Conservation (phyloP, 2,113 vertebrate genomes). For the Saguinus imperator region DNA sequence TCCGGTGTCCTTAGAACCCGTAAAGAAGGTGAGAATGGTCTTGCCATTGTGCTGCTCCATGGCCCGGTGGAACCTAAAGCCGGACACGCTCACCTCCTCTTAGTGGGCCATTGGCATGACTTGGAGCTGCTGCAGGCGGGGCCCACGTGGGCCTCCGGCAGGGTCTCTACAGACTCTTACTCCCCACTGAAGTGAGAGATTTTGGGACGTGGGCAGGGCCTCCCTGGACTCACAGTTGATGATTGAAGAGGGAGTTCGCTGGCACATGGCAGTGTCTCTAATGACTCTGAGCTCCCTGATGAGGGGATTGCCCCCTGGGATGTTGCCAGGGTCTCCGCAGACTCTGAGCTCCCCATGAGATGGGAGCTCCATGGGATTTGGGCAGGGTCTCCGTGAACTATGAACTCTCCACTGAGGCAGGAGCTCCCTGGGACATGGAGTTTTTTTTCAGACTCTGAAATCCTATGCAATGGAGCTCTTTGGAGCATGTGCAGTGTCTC, state of each 20-base stretch:
- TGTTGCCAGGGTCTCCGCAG: not conserved
- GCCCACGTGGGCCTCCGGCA: no score
- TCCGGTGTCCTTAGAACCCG: conserved; percentile 90
- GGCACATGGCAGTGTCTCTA: not conserved
- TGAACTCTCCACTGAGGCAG: not conserved
- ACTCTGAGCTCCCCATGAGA: not conserved
- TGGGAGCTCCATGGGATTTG: not conserved
- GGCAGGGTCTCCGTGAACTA: not conserved
- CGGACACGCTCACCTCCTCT: conserved; percentile 87
- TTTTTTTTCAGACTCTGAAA: not conserved
- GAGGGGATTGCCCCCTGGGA: not conserved
- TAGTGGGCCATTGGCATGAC: conserved; percentile 75
- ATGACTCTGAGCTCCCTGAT: not conserved
- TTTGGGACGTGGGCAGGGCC: not conserved
- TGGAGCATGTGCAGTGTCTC: not conserved
- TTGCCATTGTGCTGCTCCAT: conserved; percentile 88
- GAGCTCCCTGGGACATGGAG: not conserved
- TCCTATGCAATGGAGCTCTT: not conserved
- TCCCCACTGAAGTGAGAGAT: not conserved
- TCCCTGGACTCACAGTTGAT: not conserved
- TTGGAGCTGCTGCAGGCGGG: no score
- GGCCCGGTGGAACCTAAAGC: conserved; percentile 89
- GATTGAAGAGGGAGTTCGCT: no score
- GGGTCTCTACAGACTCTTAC: not conserved
- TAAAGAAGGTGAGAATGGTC: conserved; percentile 93